Evolutionary conservation across 2,888 invertebrate genomes (phyloP).

Genomic region (Tenthredo scrophulariae): DNA sequence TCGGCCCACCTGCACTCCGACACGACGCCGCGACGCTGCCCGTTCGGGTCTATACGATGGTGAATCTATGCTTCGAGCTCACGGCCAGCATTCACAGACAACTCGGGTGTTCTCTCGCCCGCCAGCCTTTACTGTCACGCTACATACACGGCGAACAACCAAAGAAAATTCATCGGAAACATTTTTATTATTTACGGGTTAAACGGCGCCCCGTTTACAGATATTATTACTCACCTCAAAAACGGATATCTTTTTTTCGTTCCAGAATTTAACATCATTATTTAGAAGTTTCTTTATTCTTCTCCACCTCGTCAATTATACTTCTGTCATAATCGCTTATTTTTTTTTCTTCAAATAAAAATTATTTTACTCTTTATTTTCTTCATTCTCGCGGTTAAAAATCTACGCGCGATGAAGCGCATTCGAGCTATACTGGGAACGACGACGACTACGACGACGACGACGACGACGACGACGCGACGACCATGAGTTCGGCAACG

Average conservation of each 20-base stretch:
- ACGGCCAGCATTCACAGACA: constrained; percentile 54
- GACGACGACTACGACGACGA: background rate
- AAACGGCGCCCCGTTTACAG: constrained; percentile 5
- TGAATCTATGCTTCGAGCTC: constrained; percentile 34
- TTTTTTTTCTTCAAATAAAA: background rate
- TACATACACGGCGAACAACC: constrained; percentile 62
- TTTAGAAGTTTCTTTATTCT: no score
- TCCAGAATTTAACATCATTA: background rate
- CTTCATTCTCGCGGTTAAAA: background rate
- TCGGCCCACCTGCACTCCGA: constrained; percentile 82
- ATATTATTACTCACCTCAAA: background rate
- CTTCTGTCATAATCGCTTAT: background rate
- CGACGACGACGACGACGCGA: background rate
- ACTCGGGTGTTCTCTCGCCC: constrained; percentile 38
- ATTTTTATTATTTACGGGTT: constrained; percentile 66
- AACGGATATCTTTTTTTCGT: background rate
- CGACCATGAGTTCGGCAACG: constrained; percentile 11
- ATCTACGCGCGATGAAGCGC: background rate
- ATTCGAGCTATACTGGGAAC: constrained; percentile 16
- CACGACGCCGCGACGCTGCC: constrained; percentile 63
- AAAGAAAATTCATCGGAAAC: constrained; percentile 75
- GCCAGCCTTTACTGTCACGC: constrained; percentile 27
- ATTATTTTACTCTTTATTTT: background rate
- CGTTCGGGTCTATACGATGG: constrained; percentile 40
- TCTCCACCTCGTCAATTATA: no score